These are phyloP conservation scores for Lycodopsis pacificus DNA, from an alignment of 2,797 vertebrate species.

Conservation along the genomic window DNA sequence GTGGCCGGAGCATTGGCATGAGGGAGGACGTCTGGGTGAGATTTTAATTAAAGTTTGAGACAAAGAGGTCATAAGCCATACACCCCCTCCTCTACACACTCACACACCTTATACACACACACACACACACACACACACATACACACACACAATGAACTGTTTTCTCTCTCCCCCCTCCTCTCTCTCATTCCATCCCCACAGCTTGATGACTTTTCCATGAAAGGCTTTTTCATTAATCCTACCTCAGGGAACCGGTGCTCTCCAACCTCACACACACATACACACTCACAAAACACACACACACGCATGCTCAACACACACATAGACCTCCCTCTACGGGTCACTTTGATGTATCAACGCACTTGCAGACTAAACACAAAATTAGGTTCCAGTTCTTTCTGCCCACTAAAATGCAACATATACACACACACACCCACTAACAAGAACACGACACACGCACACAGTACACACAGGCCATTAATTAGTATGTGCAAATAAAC, in stretches of 20 bases:
- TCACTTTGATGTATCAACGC: constrained; percentile 83
- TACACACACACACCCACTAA: constrained; percentile 72
- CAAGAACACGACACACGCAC: constrained; percentile 26
- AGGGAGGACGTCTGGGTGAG: constrained; percentile 88
- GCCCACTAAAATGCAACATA: constrained; percentile 73
- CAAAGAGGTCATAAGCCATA: constrained; percentile 87
- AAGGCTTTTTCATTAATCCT: constrained; percentile 89
- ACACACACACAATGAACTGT: constrained; percentile 78
- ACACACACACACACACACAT: constrained; percentile 65
- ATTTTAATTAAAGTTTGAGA: constrained; percentile 90
- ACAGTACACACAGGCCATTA: constrained; percentile 71
- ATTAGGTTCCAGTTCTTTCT: constrained; percentile 78
- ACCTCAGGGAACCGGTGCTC: constrained; percentile 86
- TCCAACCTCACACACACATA: constrained; percentile 73
- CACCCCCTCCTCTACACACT: constrained; percentile 75
- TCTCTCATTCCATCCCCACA: constrained; percentile 84
- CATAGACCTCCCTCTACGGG: constrained; percentile 77
- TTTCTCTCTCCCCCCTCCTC: constrained; percentile 77
- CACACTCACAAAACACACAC: constrained; percentile 44
- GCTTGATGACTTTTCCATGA: constrained; percentile 90
- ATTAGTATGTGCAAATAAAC: constrained; percentile 83
- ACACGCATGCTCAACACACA: constrained; percentile 63
- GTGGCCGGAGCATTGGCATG: constrained; percentile 81
- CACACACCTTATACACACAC: constrained; percentile 48
- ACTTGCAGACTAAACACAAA: constrained; percentile 84